These are phyloP conservation scores for Cerastis leucographa DNA, from an alignment of 2,888 invertebrate species.

Conservation along the genomic window DNA sequence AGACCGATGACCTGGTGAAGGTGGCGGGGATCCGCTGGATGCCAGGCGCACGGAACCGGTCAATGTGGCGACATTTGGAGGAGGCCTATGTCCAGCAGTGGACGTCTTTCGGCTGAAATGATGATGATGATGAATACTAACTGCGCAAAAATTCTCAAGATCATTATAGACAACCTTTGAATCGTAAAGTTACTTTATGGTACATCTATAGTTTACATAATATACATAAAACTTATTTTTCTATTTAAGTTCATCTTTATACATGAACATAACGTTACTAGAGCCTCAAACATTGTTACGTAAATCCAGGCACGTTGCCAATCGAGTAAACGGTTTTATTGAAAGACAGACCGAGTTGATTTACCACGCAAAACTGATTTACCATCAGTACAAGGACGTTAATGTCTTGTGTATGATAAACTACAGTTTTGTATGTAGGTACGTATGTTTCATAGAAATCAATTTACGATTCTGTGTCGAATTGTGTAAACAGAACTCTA, in stretches of 20 bases:
- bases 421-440: constrained; percentile 41
- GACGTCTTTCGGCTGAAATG: no score
- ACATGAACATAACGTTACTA: constrained; percentile 29
- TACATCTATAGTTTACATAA: background rate
- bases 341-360: constrained; percentile 56
- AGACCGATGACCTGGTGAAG: no score
- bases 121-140: no score
- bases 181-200: background rate
- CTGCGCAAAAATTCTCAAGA: no score
- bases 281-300: constrained; percentile 41
- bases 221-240: background rate
- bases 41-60: no score
- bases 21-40: no score
- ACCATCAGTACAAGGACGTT: constrained; percentile 42
- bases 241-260: constrained; percentile 8
- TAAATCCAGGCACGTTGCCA: constrained; percentile 62
- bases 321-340: constrained; percentile 54
- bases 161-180: no score
- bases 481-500: constrained; percentile 49
- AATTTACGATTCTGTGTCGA: constrained; percentile 45
- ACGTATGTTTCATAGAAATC: constrained; percentile 36
- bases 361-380: constrained; percentile 57
- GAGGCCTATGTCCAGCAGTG: no score
- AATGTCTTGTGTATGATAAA: constrained; percentile 49
- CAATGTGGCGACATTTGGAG: no score